A percentile compares a stretch with the other conserved stretches of the same genome.
These are phyloP conservation scores for Macrobrachium nipponense DNA, from an alignment of 1,140 invertebrate genomes.

Conservation along the genomic window DNA sequence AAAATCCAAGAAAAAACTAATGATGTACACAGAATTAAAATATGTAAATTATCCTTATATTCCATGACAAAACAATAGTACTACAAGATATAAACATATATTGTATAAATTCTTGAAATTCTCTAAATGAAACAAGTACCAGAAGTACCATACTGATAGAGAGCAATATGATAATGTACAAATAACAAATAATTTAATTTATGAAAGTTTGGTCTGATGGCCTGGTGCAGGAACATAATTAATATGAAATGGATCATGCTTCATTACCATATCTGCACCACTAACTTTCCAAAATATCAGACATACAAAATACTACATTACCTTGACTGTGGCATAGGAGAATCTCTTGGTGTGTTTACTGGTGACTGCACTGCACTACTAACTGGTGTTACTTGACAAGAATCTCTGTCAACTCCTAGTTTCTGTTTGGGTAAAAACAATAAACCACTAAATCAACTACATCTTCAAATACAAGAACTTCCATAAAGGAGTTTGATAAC, in stretches of 20 bases:
- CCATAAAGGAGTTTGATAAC: neutral
- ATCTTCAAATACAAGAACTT: neutral
- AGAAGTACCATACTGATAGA: too few species aligned
- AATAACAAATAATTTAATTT: too few species aligned
- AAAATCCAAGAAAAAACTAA: neutral
- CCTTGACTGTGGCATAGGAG: conserved; percentile 43
- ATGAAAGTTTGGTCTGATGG: too few species aligned
- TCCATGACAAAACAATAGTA: neutral
- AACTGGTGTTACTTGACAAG: conserved; percentile 35
- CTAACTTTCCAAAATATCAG: too few species aligned
- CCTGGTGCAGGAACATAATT: too few species aligned
- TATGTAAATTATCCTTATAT: neutral
- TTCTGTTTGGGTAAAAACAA: conserved; percentile 30
- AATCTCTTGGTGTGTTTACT: conserved; percentile 45
- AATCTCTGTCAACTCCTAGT: conserved; percentile 46
- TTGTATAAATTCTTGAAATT: too few species aligned
- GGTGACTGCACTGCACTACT: conserved; percentile 37
- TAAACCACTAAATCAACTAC: neutral
- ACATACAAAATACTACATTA: neutral
- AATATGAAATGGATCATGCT: too few species aligned
- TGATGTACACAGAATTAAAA: neutral
- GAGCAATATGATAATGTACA: too few species aligned
- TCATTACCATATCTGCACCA: too few species aligned
- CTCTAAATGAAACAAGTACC: too few species aligned
- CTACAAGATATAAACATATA: neutral